phyloP scores from a whole-genome alignment of 2,113 vertebrate species.

The Parus major region DNA sequence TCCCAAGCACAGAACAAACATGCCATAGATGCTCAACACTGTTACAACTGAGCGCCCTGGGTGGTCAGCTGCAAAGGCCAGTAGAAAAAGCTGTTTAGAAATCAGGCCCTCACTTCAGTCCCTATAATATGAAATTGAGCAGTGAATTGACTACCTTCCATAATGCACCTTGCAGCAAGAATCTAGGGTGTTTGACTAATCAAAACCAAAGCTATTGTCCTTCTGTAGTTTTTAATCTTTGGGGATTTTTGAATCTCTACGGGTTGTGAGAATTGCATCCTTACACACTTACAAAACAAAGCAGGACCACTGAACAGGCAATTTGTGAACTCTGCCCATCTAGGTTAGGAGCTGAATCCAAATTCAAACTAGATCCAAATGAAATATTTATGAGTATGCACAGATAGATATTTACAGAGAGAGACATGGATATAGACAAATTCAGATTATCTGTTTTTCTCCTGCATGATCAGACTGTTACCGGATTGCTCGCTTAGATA shows the following conservation, averaged over 20 bases:
- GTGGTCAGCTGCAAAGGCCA: not conserved
- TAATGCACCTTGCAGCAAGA: not conserved
- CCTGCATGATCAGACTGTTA: constrained; percentile 47
- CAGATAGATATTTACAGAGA: constrained; percentile 67
- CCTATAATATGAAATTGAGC: not conserved
- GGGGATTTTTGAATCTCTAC: not conserved
- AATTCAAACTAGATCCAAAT: constrained; percentile 59
- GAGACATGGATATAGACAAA: constrained; percentile 62
- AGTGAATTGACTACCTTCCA: not conserved
- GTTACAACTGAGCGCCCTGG: not conserved
- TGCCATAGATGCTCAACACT: not conserved
- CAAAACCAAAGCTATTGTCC: not conserved
- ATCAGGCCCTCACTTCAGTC: not conserved
- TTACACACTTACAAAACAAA: constrained; percentile 48
- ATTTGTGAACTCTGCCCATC: constrained; percentile 59
- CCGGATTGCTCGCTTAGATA: constrained; percentile 57
- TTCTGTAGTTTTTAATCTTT: not conserved
- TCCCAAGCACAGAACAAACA: not conserved
- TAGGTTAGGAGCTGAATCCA: constrained; percentile 57
- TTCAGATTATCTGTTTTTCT: constrained; percentile 63
- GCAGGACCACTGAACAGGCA: constrained; percentile 51
- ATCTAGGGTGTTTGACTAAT: not conserved
- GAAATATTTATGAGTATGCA: constrained; percentile 71
- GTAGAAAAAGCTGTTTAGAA: not conserved
- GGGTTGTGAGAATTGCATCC: not conserved